Evolutionary conservation across 1,140 invertebrate genomes (phyloP), one percentile per base, ranked within the genome.

Genomic region (Drosophila lowei): DNA sequence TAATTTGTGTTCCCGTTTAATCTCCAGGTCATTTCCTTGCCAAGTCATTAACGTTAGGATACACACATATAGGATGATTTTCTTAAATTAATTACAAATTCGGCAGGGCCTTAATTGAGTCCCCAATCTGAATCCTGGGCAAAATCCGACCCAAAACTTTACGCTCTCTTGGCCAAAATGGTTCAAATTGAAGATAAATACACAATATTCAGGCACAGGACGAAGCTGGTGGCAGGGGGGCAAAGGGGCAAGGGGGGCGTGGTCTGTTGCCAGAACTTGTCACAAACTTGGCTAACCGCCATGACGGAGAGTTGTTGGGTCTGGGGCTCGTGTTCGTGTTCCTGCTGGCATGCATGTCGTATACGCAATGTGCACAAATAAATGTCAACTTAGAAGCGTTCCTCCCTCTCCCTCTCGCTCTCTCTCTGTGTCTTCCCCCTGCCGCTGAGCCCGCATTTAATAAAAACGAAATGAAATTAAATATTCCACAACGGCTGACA

Each of bases 381-480:
- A 88, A 86, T 86, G 81, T 86, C 81, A 88, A 86, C 83, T 88
- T 81, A 88, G 59, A 68, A 62, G 65, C 71, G 65, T 46, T 43
- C 65, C 59, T 34, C 43, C 65, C 59, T 55, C 41, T 42, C 23
- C 13, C 23, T 6, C 41, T 16, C 8, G 8, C 16, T 15, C 34
- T 6, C 3, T 23, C 7, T 2, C 13, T 2, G 8, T 41, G n/a
- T 25, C 2, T n/a, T 3, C 43, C n/a, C 43, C 28, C 65, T 43
- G 50, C 44, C 42, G 54, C 63, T 68, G 47, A 77, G 72, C 81
- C 81, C 83, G 81, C 83, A 86, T 86, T 88, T 86, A 88, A 86
- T 88, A 86, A 86, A 86, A 86, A 75, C 80, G 74, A 83, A 74
- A 88, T 86, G 85, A 83, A 86, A 86, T 86, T 86, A 89, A 74